Evolutionary conservation across 2,797 vertebrate genomes (phyloP), one percentile per base, ranked within the genome.

Genomic region (Ficedula albicollis): DNA sequence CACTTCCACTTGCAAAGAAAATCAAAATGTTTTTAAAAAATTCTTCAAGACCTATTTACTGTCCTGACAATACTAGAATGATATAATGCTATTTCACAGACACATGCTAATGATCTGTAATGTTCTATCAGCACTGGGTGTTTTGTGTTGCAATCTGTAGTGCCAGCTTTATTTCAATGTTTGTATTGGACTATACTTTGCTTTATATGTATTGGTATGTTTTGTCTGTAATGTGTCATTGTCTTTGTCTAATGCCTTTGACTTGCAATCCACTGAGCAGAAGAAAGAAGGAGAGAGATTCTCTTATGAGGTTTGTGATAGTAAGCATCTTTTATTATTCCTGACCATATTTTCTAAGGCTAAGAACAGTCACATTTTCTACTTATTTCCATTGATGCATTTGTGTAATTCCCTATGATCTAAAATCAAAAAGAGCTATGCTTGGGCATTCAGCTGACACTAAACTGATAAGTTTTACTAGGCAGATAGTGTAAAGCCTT

Each of bases 251-350:
- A 96, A 98, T 98, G 96, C 98, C 96, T 98, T 98, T 98, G 95
- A 97, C 97, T 95, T 96, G 97, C 98, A 95, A 95, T 89, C 96
- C 96, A 97, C 93, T 96, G 96, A 97, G 97, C 98, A 99, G 98
- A 99, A 99, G 99, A 99, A 99, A 98, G 99, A 99, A 98, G 99
- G 98, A 98, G 98, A 99, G 98, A 99, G 99, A 98, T 99, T 99
- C 98, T 99, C 98, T 98, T 99, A 99, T 98, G 99, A 99, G 99
- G 99, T 99, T 99, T 99, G 99, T 99, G 96, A 97, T 97, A 96
- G 96, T 95, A 95, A 97, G 97, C 97, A 96, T 94, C 96, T 88
- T 92, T 94, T 80, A 88, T 92, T 95, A 92, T 93, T 80, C 93
- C 96, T 90, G 92, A 94, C 58, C 46, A 15, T 81, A 86, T 84